Base-by-base conservation (phyloP, 1,140 invertebrate species). In the Mesaphorura yosii region DNA sequence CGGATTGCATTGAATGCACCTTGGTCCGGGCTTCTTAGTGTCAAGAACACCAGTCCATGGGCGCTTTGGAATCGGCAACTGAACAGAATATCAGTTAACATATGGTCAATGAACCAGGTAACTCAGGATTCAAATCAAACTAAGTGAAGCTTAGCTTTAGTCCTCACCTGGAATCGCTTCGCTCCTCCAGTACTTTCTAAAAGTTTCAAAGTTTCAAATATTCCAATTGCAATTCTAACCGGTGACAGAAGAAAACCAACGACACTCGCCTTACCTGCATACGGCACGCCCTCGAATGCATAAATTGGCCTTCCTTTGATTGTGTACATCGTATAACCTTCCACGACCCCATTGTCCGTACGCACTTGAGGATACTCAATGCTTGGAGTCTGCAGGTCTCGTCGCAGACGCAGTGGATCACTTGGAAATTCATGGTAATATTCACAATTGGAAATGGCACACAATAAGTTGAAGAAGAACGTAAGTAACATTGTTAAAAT, bases 1-100 rank as follows among this genome's bases (percentile, higher is more conserved):
- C 10, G 44, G 7, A 40, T 51, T 53, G 10, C 50, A 42, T 22
- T 61, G 59, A 15, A 61, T 45, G 28, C 59, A 61, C 1, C 37
- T 28, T 28, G 47, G 37, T 14, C 55, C 55, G 14, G 39, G 28
- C 28, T 45, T 41, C 28, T 51, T 40, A 0, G 59, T 55, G 20
- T 48, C 22, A 6, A 45, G 28, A 46, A 61, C 34, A 1, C 59
- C 55, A 23, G 17, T 39, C 59, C 59, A 61, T 1, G 45, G 45
- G 26, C 14, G 19, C n/a, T 53, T 55, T 40, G 58, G 53, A 27
- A 51, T 23, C 2, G 50, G 27, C 22, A 45, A n/a, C 55, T 56
- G n/a, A n/a, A n/a, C n/a, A n/a, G n/a, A n/a, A n/a, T 7, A n/a
- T n/a, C n/a, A n/a, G n/a, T n/a, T n/a, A n/a, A n/a, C n/a, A n/a